Conservation (phyloP, 1,140 invertebrate genomes). For the Cyphomyrmex costatus region DNA sequence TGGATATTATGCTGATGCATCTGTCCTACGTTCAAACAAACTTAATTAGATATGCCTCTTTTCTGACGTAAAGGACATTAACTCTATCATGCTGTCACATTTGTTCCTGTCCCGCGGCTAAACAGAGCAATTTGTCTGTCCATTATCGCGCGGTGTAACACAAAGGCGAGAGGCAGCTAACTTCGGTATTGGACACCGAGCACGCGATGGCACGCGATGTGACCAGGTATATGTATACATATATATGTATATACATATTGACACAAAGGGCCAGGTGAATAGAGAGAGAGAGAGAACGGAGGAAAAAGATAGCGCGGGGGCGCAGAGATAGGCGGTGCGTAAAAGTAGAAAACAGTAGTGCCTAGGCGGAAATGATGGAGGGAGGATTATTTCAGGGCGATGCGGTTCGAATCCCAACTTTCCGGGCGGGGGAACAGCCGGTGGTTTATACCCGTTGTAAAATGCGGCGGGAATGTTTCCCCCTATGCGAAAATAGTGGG, state of each 20-base stretch:
- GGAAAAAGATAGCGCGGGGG: constrained; percentile 5
- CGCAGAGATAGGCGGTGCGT: background rate
- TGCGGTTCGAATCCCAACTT: constrained; percentile 22
- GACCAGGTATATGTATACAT: background rate
- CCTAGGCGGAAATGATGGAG: constrained; percentile 24
- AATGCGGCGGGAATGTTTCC: constrained; percentile 73
- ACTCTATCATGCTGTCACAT: constrained; percentile 42
- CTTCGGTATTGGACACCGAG: constrained; percentile 25
- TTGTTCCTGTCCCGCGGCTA: constrained; percentile 45
- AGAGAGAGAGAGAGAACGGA: background rate
- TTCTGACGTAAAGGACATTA: constrained; percentile 38
- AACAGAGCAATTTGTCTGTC: constrained; percentile 63
- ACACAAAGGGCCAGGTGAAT: constrained; percentile 6
- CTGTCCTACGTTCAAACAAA: constrained; percentile 8
- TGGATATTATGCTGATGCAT: background rate
- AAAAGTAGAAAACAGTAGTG: background rate
- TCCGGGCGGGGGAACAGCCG: constrained; percentile 20
- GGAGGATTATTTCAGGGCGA: constrained; percentile 43
- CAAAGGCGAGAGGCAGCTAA: constrained; percentile 45
- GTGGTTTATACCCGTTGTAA: constrained; percentile 73
- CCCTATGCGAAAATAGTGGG: constrained; percentile 74
- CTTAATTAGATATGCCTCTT: constrained; percentile 39
- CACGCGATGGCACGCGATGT: constrained; percentile 26
- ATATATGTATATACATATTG: background rate
- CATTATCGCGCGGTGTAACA: constrained; percentile 49